Base-by-base conservation (phyloP, 2,888 invertebrate species). In the Sarcophaga carnaria region DNA sequence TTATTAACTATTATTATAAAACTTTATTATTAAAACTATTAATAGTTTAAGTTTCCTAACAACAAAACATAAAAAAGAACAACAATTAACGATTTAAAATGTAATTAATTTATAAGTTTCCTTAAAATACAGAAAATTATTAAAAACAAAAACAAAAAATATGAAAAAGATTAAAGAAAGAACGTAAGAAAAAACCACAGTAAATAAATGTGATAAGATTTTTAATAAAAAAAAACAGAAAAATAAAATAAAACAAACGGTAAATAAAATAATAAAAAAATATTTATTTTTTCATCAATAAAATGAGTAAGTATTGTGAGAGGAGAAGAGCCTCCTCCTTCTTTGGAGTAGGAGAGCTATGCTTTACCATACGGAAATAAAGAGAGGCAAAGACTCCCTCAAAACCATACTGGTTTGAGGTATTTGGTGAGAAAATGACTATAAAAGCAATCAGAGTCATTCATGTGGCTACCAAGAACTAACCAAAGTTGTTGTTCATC, bases 161-260 rank as follows among this genome's bases (percentile, higher is more conserved):
- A 37, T 37, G 37, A 37, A 37, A 37, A 37, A 6, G 6, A 37
- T 37, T 37, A 37, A 37, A 6, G 37, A 37, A 37, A 37, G 37
- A 45, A 70, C 49, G 25, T 70, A 70, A 70, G 63, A 63, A 70
- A 79, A 66, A 70, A 79, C 70, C 79, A 87, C 87, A 87, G 87
- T 87, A 87, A 87, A 84, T 87, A 87, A 87, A 87, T 87, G 87
- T 87, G 87, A 87, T 87, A 87, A 87, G 87, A 87, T 87, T 87
- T 87, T 87, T 87, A 87, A 84, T 84, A 87, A 87, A 74, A 87
- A 84, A 10, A 71, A 59, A 80, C 62, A 81, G 37, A 37, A 37
- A 37, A 37, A 37, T 37, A 37, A 37, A 37, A 37, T 37, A 37
- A 37, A 37, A 37, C 37, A 20, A 22, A 77, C 63, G 78, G 22